Conservation (phyloP, 2,888 invertebrate genomes). For the Pyrrhosoma nymphula region DNA sequence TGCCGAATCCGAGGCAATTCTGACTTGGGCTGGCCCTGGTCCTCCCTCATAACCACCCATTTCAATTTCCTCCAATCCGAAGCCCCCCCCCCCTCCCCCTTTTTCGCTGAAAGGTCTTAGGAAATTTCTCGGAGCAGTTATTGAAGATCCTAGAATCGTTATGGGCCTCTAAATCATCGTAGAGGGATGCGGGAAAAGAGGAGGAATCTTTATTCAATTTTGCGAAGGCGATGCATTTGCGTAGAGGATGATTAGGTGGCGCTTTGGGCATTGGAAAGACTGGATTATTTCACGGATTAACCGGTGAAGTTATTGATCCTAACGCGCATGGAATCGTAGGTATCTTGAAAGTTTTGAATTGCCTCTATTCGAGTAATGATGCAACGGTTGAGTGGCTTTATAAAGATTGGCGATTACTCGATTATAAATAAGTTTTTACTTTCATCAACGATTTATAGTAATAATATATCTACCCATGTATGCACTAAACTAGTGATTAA, state of each 20-base stretch:
- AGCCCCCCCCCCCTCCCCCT: neutral
- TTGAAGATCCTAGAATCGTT: constrained; percentile 8
- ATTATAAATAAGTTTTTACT: too few relatives aligned
- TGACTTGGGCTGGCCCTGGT: neutral
- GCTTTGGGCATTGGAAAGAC: neutral
- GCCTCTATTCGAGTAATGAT: too few relatives aligned
- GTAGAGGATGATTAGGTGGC: neutral
- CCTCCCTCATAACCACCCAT: constrained; percentile 1
- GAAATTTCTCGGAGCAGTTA: constrained; percentile 17
- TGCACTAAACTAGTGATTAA: too few relatives aligned
- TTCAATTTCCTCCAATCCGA: constrained; percentile 20
- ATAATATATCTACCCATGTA: too few relatives aligned
- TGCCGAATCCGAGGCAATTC: constrained; percentile 42
- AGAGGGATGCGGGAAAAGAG: neutral
- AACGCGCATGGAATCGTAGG: too few relatives aligned
- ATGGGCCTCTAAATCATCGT: neutral
- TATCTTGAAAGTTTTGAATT: too few relatives aligned
- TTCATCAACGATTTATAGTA: too few relatives aligned
- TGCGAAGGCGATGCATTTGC: neutral
- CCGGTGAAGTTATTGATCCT: too few relatives aligned
- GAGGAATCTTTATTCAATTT: neutral
- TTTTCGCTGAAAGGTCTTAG: neutral
- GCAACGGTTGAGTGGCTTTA: too few relatives aligned
- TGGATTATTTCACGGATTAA: neutral
- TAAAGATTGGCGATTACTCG: too few relatives aligned